Evolutionary conservation across 2,113 vertebrate genomes (phyloP).

Genomic region (Gambusia affinis): DNA sequence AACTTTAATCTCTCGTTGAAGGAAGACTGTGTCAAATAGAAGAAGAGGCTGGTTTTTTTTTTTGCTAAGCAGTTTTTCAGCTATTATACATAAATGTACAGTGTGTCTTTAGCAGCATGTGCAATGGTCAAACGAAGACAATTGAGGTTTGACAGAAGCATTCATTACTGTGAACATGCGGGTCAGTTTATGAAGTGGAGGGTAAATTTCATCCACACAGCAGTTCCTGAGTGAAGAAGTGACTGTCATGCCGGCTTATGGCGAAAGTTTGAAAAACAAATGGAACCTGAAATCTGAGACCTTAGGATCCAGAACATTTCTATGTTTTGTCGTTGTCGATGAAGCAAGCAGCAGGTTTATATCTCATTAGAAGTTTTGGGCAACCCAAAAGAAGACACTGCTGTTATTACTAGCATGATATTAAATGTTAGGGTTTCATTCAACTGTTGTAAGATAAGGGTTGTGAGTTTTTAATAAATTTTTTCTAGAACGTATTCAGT

Average conservation of each 20-base stretch:
- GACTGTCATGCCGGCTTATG: not conserved
- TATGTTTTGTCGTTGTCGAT: not conserved
- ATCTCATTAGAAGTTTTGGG: not conserved
- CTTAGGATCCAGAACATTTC: no score
- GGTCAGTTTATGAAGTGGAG: no score
- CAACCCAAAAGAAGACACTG: not conserved
- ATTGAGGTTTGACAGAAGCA: not conserved
- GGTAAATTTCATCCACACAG: no score
- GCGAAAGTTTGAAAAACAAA: not conserved
- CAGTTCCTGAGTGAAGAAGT: not conserved
- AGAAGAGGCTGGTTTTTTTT: conserved; percentile 34
- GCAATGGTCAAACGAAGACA: conserved; percentile 47
- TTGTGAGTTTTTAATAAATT: no score
- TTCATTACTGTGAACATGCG: no score
- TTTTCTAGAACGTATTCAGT: no score
- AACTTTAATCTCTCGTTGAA: conserved; percentile 49
- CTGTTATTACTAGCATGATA: no score
- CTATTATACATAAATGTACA: conserved; percentile 25
- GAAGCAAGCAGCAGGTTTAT: not conserved
- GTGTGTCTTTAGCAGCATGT: conserved; percentile 37
- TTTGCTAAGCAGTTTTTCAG: conserved; percentile 40
- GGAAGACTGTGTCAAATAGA: conserved; percentile 32
- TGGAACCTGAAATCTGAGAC: no score
- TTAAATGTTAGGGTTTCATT: no score
- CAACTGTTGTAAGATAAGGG: no score